These are phyloP conservation scores for Agrotis clavis DNA, from an alignment of 2,888 invertebrate species.

Conservation along the genomic window DNA sequence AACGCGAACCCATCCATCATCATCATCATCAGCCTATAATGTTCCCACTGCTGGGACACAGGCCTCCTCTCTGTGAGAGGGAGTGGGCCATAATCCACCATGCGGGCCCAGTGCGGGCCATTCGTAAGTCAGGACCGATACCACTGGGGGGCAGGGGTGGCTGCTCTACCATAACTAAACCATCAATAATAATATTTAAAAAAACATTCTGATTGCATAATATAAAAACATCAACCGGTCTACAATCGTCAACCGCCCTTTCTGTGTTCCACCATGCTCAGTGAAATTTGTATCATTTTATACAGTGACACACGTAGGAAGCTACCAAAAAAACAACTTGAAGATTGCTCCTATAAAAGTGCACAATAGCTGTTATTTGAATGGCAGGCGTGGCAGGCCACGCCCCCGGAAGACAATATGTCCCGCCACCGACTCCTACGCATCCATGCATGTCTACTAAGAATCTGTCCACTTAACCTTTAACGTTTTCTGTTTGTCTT, in stretches of 20 bases:
- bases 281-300: constrained; percentile 11
- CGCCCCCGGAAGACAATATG: constrained; percentile 64
- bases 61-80: no score
- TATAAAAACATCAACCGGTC: constrained; percentile 12
- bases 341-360: constrained; percentile 70
- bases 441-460: constrained; percentile 46
- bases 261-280: constrained; percentile 24
- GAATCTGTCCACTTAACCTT: constrained; percentile 32
- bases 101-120: no score
- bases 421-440: constrained; percentile 65
- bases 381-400: constrained; percentile 67
- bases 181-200: no score
- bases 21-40: no score
- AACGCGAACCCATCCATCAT: no score
- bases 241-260: constrained; percentile 25
- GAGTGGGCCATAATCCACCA: no score
- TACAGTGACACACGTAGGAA: constrained; percentile 56
- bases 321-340: constrained; percentile 54
- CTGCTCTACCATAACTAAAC: no score
- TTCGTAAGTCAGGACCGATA: no score
- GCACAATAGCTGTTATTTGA: constrained; percentile 67
- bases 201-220: neutral
- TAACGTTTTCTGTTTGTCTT: constrained; percentile 22
- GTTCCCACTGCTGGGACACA: no score
- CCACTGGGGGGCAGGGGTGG: no score